Evolutionary conservation across 2,797 vertebrate genomes (phyloP), one percentile per base, ranked within the genome.

Genomic region (Notamacropus eugenii): DNA sequence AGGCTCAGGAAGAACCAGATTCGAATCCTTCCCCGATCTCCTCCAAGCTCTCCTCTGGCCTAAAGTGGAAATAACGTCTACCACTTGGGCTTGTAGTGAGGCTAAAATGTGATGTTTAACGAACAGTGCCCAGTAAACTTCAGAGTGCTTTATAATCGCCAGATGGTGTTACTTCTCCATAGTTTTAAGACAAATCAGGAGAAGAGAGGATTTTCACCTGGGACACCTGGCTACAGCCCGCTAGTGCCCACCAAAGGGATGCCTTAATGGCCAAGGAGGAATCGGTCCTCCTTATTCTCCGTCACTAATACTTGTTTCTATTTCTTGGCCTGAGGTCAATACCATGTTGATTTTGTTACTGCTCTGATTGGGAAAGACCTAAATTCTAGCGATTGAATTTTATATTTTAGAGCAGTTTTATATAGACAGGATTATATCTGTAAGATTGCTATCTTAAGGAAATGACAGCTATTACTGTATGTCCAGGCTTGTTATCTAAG

Each of bases 371-470:
- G 52, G 12, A 90, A 93, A 93, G 67, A 40, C 55, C 46, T 93
- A 6, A 19, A 0, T 91, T 94, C 57, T 54, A 93, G 56, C 16
- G 11, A n/a, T 0, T 1, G 46, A 31, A 58, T 82, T 24, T 87
- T 91, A 93, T 54, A 46, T 22, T 55, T 34, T 29, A 93, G 28
- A 93, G 46, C 40, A 8, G 40, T 34, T 93, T 27, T 57, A 54
- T 50, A 40, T 62, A 82, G 91, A 34, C 56, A 58, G 31, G 91
- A 92, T 91, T 90, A 94, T 95, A 93, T 52, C 52, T 52, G 6
- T 28, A 54, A 95, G 91, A 90, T 2, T 95, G 91, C 19, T 97
- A 2, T 58, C 50, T 96, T 92, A 40, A 94, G 91, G 91, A 92
- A 58, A 58, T 57, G 74, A 93, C 74, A 91, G 90, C 87, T 82